Percentiles rank a stretch among this genome's conserved stretches.
phyloP scores from a whole-genome alignment of 2,797 vertebrate genomes.

The Eulemur coronatus region DNA sequence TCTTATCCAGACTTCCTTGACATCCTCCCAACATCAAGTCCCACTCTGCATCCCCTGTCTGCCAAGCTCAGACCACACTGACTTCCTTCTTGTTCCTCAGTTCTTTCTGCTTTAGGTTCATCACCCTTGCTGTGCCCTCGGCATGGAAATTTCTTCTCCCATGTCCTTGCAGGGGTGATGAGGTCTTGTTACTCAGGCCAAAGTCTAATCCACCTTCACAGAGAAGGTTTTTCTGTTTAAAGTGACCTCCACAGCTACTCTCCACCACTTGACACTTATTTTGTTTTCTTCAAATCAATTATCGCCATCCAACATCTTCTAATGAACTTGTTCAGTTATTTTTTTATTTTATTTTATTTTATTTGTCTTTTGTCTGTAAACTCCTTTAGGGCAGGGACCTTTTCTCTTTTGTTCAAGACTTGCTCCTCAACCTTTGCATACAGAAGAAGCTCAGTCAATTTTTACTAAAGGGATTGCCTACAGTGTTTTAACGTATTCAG shows the following conservation, averaged over 20 bases:
- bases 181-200: background rate
- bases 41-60: background rate
- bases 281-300: background rate
- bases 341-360: background rate
- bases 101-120: background rate
- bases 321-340: background rate
- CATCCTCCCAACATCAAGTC: background rate
- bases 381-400: background rate
- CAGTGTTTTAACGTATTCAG: background rate
- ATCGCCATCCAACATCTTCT: background rate
- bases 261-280: background rate
- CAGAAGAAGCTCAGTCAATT: background rate
- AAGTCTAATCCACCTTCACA: background rate
- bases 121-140: background rate
- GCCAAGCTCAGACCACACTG: background rate
- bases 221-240: background rate
- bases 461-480: background rate
- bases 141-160: background rate
- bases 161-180: background rate
- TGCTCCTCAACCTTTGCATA: background rate
- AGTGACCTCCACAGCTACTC: background rate
- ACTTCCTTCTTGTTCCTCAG: background rate
- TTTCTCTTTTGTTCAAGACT: background rate
- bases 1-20: no score
- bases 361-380: background rate